phyloP scores from a whole-genome alignment of 1,140 invertebrate species.

The Danaus melanippus region DNA sequence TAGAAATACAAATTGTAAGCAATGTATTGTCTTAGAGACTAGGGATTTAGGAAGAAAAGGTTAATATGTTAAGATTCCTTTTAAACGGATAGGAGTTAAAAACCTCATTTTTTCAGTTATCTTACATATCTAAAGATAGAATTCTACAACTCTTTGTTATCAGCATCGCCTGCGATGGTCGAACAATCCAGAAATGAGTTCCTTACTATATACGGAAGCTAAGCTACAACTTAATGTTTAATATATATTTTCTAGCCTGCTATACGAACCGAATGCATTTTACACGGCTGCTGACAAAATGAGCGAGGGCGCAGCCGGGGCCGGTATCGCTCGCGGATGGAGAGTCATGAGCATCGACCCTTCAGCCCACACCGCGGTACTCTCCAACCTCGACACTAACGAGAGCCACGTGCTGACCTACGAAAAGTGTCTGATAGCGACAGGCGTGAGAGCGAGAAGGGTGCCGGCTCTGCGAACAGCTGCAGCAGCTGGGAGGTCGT shows the following conservation, averaged over 20 bases:
- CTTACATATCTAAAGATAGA: too few species aligned
- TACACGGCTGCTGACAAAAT: constrained; percentile 89
- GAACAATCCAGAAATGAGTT: too few species aligned
- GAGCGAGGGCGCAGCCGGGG: constrained; percentile 87
- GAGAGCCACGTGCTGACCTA: constrained; percentile 18
- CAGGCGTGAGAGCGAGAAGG: constrained; percentile 22
- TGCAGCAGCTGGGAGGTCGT: constrained; percentile 21
- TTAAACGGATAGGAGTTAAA: too few species aligned
- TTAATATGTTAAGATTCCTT: too few species aligned
- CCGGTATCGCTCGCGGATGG: constrained; percentile 87
- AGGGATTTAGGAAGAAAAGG: too few species aligned
- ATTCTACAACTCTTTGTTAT: too few species aligned
- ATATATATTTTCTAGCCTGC: constrained; percentile 20
- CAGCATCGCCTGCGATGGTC: too few species aligned
- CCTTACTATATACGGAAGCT: too few species aligned
- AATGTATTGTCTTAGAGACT: too few species aligned
- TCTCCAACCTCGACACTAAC: constrained; percentile 10
- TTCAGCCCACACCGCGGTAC: constrained; percentile 11
- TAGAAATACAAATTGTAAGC: too few species aligned
- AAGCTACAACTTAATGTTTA: too few species aligned
- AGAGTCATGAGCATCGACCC: constrained; percentile 20
- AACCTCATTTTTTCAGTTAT: too few species aligned
- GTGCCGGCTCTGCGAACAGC: constrained; percentile 17
- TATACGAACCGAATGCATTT: constrained; percentile 81
- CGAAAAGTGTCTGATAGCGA: constrained; percentile 27